Conservation (phyloP, 2,888 invertebrate genomes). For the Mythimna impura region DNA sequence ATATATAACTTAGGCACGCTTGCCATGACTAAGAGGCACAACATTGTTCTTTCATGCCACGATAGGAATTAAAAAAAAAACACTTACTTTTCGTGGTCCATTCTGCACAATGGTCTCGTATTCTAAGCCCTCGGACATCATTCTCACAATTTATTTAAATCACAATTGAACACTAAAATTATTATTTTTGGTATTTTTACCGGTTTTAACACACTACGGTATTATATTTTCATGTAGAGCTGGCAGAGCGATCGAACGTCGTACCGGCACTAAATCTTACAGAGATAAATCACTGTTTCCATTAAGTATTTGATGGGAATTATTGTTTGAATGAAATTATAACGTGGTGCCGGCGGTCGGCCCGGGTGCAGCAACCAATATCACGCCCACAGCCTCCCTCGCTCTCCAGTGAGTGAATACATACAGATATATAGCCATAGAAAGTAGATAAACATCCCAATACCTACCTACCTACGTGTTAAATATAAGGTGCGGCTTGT, state of each 20-base stretch:
- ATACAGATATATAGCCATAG: conserved; percentile 75
- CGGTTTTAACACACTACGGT: conserved; percentile 72
- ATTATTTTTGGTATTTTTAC: conserved; percentile 75
- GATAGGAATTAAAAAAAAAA: conserved; percentile 61
- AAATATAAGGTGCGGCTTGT: conserved; percentile 75
- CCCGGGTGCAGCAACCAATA: conserved; percentile 82
- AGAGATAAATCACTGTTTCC: conserved; percentile 82
- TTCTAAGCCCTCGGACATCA: conserved; percentile 91
- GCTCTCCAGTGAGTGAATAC: conserved; percentile 81
- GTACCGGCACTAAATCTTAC: conserved; percentile 77
- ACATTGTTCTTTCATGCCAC: conserved; percentile 59
- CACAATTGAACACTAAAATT: conserved; percentile 80
- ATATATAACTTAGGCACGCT: conserved; percentile 61
- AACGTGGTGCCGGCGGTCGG: conserved; percentile 81
- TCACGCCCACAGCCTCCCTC: conserved; percentile 88
- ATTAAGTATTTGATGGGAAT: conserved; percentile 79
- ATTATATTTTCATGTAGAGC: conserved; percentile 63
- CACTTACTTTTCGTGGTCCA: conserved; percentile 92
- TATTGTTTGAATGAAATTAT: conserved; percentile 76
- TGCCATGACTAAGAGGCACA: conserved; percentile 63
- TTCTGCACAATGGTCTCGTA: conserved; percentile 92
- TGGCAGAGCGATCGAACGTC: conserved; percentile 70
- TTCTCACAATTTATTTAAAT: conserved; percentile 80
- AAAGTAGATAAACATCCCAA: conserved; percentile 75
- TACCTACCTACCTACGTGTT: conserved; percentile 65